Base-by-base conservation (phyloP, 1,140 invertebrate genomes). In the Drosophila triauraria region DNA sequence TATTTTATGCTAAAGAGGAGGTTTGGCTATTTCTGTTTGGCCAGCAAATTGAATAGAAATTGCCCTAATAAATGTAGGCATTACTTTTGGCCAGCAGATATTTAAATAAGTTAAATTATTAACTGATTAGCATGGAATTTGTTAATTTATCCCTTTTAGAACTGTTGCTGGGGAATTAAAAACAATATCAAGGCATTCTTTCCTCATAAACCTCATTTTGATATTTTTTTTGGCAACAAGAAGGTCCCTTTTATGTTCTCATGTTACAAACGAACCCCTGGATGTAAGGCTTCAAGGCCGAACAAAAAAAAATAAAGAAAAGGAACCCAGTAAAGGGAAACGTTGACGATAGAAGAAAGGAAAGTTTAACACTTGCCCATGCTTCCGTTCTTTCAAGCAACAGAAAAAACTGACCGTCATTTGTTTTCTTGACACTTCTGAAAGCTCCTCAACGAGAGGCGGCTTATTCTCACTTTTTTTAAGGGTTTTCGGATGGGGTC, bases 351-450 rank as follows among this genome's bases (percentile, higher is more conserved):
- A 53, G 15, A 77, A 71, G 68, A 76, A 87, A 75, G 35, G 38
- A 57, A 47, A 58, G 84, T 80, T 87, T 72, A 76, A 86, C 83
- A 86, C 80, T 86, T 80, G 75, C 79, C 67, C 51, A 58, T 38
- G 25, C 51, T 32, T 20, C 48, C 30, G 63, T 70, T 50, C 15
- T 44, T 72, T 72, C 54, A 71, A 72, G 67, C 57, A 51, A 59
- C 20, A 58, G 48, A 65, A 43, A 57, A 71, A 76, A 90, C 80
- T 84, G 77, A 87, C 84, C 84, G 84, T 88, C 84, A 87, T 87
- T 87, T 87, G 84, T 87, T 88, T 88, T 88, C 78, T 80, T 84
- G 84, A 88, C 84, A 87, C 80, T 87, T 83, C 72, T 86, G 86
- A 87, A 82, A 78, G 84, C 72, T 70, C 32, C 77, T 68, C 56